These are phyloP conservation scores for Chloroceryle amazona DNA, from an alignment of 2,797 vertebrate genomes.

Conservation along the genomic window DNA sequence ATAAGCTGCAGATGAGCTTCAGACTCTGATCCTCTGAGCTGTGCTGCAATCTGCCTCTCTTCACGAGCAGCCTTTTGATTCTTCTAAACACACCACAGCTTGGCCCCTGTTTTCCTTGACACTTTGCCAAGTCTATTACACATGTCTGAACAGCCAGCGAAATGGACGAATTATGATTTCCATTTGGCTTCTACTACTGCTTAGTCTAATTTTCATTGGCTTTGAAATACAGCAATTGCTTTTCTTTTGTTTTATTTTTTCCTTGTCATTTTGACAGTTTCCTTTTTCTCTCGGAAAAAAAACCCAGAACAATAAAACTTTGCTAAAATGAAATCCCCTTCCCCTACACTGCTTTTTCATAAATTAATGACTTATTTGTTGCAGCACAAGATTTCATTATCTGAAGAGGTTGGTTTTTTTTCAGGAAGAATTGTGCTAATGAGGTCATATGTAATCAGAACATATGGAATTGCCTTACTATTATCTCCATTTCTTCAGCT, in stretches of 20 bases:
- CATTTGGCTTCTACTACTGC: conserved; percentile 74
- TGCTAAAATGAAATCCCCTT: neutral
- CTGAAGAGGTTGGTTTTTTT: neutral
- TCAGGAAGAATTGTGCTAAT: conserved; percentile 31
- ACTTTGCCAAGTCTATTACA: conserved; percentile 79
- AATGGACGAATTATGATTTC: conserved; percentile 80
- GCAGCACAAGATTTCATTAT: conserved; percentile 59
- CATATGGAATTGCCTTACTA: conserved; percentile 30
- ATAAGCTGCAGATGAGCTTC: conserved; percentile 8
- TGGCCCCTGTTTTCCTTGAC: conserved; percentile 74
- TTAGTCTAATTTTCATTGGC: conserved; percentile 79
- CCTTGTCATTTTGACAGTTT: conserved; percentile 19
- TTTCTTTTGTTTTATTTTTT: conserved; percentile 61
- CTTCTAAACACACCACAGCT: conserved; percentile 36
- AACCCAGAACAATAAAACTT: neutral
- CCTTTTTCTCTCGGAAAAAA: too few relatives aligned
- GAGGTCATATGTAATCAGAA: conserved; percentile 63
- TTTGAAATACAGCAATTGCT: conserved; percentile 75
- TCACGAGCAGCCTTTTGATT: conserved; percentile 48
- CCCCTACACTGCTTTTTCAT: neutral
- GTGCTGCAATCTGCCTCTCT: conserved; percentile 51
- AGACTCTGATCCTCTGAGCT: neutral
- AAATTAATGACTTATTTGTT: conserved; percentile 3
- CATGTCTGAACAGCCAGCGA: conserved; percentile 66
- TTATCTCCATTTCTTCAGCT: conserved; percentile 18